Evolutionary conservation across 1,140 invertebrate genomes (phyloP).

Genomic region (Hestina assimilis): DNA sequence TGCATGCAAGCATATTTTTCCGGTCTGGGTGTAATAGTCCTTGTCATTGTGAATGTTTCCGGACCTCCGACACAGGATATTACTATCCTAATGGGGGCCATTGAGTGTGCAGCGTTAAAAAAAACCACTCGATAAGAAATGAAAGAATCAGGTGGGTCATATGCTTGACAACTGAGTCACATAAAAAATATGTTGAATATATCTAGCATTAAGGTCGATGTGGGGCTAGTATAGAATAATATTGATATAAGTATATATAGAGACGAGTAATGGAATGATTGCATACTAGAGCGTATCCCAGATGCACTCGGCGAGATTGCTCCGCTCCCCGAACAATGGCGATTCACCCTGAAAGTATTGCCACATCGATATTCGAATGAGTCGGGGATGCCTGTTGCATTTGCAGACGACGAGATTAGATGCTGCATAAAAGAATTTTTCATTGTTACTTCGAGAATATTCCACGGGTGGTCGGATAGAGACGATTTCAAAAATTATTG

Average conservation of each 20-base stretch:
- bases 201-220: conserved; percentile 5
- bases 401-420: conserved; percentile 19
- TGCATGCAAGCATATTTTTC: too few relatives aligned
- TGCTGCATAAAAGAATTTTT: conserved; percentile 12
- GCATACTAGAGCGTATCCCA: conserved; percentile 9
- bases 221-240: too few relatives aligned
- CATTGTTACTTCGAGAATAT: background rate
- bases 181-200: too few relatives aligned
- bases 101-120: too few relatives aligned
- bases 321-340: conserved; percentile 18
- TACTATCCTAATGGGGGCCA: too few relatives aligned
- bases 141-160: too few relatives aligned
- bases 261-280: conserved; percentile 14
- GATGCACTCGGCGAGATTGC: conserved; percentile 21
- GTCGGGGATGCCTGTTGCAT: conserved; percentile 22
- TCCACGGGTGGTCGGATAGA: background rate
- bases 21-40: too few relatives aligned
- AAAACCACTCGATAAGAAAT: too few relatives aligned
- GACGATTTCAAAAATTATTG: background rate
- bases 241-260: too few relatives aligned
- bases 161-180: too few relatives aligned
- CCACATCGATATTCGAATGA: conserved; percentile 17
- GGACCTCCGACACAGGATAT: too few relatives aligned
- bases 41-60: too few relatives aligned
- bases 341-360: conserved; percentile 23